A percentile compares a stretch with the other conserved stretches of the same genome.
phyloP scores from a whole-genome alignment of 2,888 invertebrate genomes.

The Amphimallon solstitiale region DNA sequence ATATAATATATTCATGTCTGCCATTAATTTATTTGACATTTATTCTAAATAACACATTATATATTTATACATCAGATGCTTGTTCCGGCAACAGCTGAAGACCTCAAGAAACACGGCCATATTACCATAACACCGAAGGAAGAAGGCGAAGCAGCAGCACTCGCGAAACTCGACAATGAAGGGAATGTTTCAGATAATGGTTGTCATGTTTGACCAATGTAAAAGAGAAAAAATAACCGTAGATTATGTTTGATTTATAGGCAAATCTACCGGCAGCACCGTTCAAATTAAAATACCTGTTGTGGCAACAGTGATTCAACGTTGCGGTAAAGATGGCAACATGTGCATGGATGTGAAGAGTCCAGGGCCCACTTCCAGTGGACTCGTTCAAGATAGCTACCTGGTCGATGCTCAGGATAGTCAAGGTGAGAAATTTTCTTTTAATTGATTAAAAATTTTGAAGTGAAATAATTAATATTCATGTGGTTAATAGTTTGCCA shows the following conservation, averaged over 20 bases:
- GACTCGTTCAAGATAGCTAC: constrained; percentile 41
- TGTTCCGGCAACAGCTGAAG: constrained; percentile 78
- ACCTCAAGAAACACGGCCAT: constrained; percentile 73
- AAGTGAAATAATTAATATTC: background rate
- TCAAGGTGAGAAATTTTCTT: constrained; percentile 8
- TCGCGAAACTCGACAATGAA: constrained; percentile 27
- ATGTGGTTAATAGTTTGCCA: background rate
- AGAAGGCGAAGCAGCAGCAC: constrained; percentile 4
- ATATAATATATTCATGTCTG: too few species aligned
- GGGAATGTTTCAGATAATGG: constrained; percentile 17
- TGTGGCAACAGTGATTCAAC: constrained; percentile 62
- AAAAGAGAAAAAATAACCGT: background rate
- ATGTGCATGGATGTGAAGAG: constrained; percentile 60
- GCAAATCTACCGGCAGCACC: constrained; percentile 50
- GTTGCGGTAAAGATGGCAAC: constrained; percentile 56
- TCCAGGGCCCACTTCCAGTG: constrained; percentile 56
- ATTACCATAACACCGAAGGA: constrained; percentile 61
- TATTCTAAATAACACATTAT: too few species aligned
- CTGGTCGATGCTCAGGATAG: constrained; percentile 38
- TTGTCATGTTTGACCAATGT: background rate
- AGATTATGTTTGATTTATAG: background rate
- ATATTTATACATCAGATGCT: constrained; percentile 67
- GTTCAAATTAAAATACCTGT: constrained; percentile 62
- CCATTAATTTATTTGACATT: too few species aligned
- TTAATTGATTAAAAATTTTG: background rate